Percentiles rank a stretch among this genome's conserved stretches.
phyloP scores from a whole-genome alignment of 2,113 vertebrate genomes.

The Scalopus aquaticus region DNA sequence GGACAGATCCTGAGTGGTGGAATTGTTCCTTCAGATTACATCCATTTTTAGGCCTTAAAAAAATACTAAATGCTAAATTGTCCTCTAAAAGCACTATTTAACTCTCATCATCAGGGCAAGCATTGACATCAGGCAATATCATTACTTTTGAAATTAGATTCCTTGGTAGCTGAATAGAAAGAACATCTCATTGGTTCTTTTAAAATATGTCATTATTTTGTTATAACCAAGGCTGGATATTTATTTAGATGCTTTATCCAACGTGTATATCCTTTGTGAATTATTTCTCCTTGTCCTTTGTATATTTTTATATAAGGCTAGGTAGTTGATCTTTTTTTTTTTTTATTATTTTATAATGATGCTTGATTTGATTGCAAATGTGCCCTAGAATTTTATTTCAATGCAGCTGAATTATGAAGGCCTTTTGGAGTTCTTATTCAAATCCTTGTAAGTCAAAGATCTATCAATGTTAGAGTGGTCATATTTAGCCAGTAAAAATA shows the following conservation, averaged over 20 bases:
- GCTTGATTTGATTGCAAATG: neutral
- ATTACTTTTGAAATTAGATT: neutral
- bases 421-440: neutral
- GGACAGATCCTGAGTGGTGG: neutral
- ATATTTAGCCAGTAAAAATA: conserved; percentile 47
- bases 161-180: neutral
- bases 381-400: neutral
- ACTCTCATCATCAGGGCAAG: neutral
- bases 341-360: neutral
- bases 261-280: neutral
- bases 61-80: neutral
- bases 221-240: neutral
- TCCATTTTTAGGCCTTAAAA: neutral
- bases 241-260: neutral
- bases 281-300: too few species aligned
- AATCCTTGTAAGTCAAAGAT: neutral
- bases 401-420: neutral
- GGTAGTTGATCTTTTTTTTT: neutral
- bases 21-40: neutral
- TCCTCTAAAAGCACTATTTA: neutral
- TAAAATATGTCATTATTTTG: neutral
- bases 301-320: neutral
- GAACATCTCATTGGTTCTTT: neutral
- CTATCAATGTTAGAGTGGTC: neutral
- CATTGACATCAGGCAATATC: neutral